Percentiles rank a stretch among this genome's conserved stretches.
phyloP scores from a whole-genome alignment of 2,113 vertebrate genomes.

The Ciconia boyciana region DNA sequence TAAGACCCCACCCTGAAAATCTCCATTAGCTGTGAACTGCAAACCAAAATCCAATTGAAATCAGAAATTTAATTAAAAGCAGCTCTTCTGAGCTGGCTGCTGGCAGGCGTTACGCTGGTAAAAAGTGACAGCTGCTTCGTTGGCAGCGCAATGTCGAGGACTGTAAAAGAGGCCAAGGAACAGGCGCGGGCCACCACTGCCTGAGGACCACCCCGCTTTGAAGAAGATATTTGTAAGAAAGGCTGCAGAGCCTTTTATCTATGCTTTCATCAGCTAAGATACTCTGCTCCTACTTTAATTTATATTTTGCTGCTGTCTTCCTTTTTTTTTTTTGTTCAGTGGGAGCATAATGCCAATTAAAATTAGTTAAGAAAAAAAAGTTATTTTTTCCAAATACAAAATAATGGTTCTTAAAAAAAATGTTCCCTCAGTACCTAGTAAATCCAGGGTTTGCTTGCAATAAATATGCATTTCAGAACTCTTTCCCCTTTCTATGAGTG shows the following conservation, averaged over 20 bases:
- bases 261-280: not conserved
- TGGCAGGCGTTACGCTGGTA: conserved; percentile 34
- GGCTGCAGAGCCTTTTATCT: not conserved
- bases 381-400: conserved; percentile 6
- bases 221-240: not conserved
- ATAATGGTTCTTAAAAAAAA: conserved; percentile 23
- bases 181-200: not conserved
- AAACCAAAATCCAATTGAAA: conserved; percentile 40
- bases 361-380: conserved; percentile 42
- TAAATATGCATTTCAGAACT: not conserved
- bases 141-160: conserved; percentile 12
- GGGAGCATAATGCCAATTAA: conserved; percentile 24
- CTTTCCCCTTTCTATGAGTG: not conserved
- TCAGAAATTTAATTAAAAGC: conserved; percentile 62
- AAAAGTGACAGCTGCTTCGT: conserved; percentile 65
- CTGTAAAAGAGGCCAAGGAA: not conserved
- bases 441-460: not conserved
- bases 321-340: not conserved
- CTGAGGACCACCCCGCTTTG: not conserved
- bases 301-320: conserved; percentile 7
- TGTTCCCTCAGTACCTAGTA: not conserved
- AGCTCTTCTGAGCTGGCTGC: conserved; percentile 34
- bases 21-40: not conserved
- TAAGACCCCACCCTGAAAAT: not conserved
- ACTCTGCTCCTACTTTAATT: not conserved